Base-by-base conservation (phyloP, 2,888 invertebrate species). In the Brachyopa scutellaris region DNA sequence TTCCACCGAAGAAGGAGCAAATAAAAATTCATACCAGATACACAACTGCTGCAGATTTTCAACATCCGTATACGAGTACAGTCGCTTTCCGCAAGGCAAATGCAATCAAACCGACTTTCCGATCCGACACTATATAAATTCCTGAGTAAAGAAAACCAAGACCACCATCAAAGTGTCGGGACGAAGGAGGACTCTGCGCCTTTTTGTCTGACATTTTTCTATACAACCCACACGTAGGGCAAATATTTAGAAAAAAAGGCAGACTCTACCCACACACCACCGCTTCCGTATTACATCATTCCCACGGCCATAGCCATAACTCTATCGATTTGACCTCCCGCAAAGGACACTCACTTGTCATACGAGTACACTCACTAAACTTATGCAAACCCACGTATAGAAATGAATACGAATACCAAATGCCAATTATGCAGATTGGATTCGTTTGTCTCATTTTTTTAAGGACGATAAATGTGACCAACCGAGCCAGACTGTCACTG, bases 371-470 rank as follows among this genome's bases (percentile, higher is more conserved):
- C 29, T 42, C 67, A 42, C 59, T 61, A 42, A 51, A 51, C 17
- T 64, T 51, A 49, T 64, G 49, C 29, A 36, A 17, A 45, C 19
- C 47, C 19, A 55, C 26, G 64, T 21, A 62, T n/a, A n/a, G n/a
- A n/a, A n/a, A n/a, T n/a, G n/a, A n/a, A n/a, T n/a, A 6, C 21
- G 47, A 57, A 36, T 47, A 74, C 23, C 15, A 74, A 67, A 67
- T 36, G 29, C 45, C 69, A 76, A 76, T 76, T 76, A 76, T 76
- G 76, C 76, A 76, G 76, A 76, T 69, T 55, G 76, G 23, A 29
- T 53, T 67, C 38, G n/a, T 51, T 53, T 23, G 23, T 9, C 13
- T 11, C 3, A n/a, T 1, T 29, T 7, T 6, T 17, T 26, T 59
- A 19, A 19, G n/a, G 33, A 29, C 31, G 29, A 57, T 29, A 57